These are phyloP conservation scores for Andrena minutula DNA, from an alignment of 2,888 invertebrate species.

Conservation along the genomic window DNA sequence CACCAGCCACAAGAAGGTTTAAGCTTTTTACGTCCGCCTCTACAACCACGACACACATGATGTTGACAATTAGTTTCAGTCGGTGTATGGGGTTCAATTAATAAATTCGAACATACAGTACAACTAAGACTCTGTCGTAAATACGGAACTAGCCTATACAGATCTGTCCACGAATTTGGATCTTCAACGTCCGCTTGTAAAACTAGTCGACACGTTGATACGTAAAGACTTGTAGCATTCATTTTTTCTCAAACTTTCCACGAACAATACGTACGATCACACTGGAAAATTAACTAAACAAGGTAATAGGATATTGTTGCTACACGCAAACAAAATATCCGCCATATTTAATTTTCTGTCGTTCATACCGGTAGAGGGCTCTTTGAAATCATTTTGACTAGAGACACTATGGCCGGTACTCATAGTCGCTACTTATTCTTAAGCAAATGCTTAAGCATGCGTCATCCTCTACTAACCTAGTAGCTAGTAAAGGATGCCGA, in stretches of 20 bases:
- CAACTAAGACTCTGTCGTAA: constrained; percentile 95
- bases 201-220: constrained; percentile 92
- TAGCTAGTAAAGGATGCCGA: too few species aligned
- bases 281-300: constrained; percentile 66
- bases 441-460: too few species aligned
- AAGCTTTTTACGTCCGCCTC: constrained; percentile 93
- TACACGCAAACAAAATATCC: constrained; percentile 81
- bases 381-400: constrained; percentile 21
- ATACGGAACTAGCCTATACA: constrained; percentile 93
- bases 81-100: constrained; percentile 93
- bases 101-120: constrained; percentile 94
- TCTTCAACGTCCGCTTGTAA: constrained; percentile 91
- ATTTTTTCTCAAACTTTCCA: constrained; percentile 83
- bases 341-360: constrained; percentile 75
- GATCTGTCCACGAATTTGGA: constrained; percentile 91
- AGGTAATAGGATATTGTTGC: constrained; percentile 75
- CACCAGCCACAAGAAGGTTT: constrained; percentile 95
- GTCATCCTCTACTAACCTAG: too few species aligned
- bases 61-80: constrained; percentile 93
- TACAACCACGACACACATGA: constrained; percentile 94
- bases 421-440: too few species aligned
- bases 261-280: constrained; percentile 39
- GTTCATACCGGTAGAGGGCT: constrained; percentile 45
- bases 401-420: too few species aligned
- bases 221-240: constrained; percentile 93